Conservation (phyloP, 2,797 vertebrate genomes). For the Macropus fuliginosus region DNA sequence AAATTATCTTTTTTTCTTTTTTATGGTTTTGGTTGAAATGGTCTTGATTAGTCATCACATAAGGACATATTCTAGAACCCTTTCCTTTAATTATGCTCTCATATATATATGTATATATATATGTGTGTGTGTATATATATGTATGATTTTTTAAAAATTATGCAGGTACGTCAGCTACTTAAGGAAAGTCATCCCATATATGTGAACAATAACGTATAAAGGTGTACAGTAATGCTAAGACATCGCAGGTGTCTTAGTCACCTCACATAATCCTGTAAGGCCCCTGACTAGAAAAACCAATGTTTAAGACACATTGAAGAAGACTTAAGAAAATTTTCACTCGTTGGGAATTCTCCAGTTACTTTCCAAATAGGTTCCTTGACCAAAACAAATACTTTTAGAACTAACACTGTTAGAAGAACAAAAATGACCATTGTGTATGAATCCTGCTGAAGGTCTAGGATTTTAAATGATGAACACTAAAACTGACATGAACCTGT, state of each 20-base stretch:
- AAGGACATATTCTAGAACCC: constrained; percentile 28
- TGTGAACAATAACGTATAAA: constrained; percentile 58
- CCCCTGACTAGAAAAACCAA: constrained; percentile 20
- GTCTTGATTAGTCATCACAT: constrained; percentile 4
- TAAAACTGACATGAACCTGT: constrained; percentile 60
- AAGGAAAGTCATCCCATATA: constrained; percentile 23
- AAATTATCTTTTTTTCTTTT: constrained; percentile 31
- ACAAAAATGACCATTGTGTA: constrained; percentile 43
- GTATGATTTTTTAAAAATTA: constrained; percentile 45
- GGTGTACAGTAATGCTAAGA: constrained; percentile 35
- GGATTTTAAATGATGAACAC: constrained; percentile 18
- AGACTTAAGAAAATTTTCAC: constrained; percentile 28
- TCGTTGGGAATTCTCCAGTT: constrained; percentile 51
- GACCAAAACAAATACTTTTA: constrained; percentile 32
- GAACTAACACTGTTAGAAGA: constrained; percentile 41
- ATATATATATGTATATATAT: background rate
- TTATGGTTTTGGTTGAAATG: constrained; percentile 49
- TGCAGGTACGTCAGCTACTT: constrained; percentile 31
- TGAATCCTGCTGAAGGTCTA: constrained; percentile 52
- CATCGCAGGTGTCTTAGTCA: constrained; percentile 22
- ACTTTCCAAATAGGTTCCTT: constrained; percentile 47
- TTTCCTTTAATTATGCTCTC: constrained; percentile 31
- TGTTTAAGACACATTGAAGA: constrained; percentile 15
- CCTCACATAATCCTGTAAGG: constrained; percentile 36
- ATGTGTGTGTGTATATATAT: no score